These are phyloP conservation scores for Rhynchotus rufescens DNA, from an alignment of 2,797 vertebrate species.

Conservation along the genomic window DNA sequence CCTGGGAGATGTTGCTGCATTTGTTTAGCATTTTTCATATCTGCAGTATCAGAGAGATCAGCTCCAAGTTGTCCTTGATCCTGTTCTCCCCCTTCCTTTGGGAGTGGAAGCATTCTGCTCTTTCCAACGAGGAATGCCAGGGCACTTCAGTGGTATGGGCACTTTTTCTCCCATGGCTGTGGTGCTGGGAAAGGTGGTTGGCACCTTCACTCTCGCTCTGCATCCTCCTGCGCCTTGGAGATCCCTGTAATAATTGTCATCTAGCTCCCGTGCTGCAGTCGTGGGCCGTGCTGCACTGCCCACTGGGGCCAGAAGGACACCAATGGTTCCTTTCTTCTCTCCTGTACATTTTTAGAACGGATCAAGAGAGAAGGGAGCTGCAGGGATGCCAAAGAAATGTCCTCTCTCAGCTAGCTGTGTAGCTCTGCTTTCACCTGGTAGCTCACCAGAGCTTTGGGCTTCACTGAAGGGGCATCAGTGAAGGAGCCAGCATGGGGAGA, in stretches of 20 bases:
- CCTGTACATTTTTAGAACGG: neutral
- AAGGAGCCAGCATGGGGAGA: neutral
- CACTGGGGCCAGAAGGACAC: accelerated
- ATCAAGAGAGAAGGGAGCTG: neutral
- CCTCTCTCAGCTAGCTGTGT: neutral
- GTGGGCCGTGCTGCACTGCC: neutral
- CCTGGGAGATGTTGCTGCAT: neutral
- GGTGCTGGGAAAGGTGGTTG: neutral
- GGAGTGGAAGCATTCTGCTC: neutral
- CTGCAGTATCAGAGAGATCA: neutral
- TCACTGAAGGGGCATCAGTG: neutral
- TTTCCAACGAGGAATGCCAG: neutral
- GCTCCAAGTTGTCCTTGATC: neutral
- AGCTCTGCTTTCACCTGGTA: neutral
- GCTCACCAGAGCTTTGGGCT: neutral
- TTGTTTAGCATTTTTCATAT: neutral
- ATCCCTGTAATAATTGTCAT: neutral
- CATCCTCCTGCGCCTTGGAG: neutral
- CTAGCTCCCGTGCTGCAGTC: neutral
- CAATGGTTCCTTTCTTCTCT: neutral
- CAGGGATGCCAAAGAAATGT: neutral
- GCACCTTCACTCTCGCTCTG: neutral
- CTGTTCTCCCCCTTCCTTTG: neutral
- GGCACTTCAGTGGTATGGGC: accelerated
- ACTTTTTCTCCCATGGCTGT: neutral